Conservation (phyloP, 2,888 invertebrate genomes). For the Hedya salicella region DNA sequence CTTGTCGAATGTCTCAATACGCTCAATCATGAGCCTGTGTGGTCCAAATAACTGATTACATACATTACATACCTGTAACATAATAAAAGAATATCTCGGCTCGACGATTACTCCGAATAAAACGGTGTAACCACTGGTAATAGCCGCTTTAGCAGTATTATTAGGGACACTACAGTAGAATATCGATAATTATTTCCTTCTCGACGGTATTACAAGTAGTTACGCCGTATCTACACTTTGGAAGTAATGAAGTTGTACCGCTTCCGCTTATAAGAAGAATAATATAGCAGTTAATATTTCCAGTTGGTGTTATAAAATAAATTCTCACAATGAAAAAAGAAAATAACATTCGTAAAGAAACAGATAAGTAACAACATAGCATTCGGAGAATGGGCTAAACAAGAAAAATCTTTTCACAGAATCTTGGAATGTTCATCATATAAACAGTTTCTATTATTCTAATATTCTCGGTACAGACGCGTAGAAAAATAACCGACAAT, state of each 20-base stretch:
- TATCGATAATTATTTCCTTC: slow-evolving; percentile 69
- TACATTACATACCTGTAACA: slow-evolving; percentile 47
- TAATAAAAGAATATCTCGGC: slow-evolving; percentile 55
- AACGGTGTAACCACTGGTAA: slow-evolving; percentile 75
- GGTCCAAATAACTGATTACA: slow-evolving; percentile 75
- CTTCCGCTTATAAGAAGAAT: slow-evolving; percentile 8
- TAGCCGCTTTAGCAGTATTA: slow-evolving; percentile 76
- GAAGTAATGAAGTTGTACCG: slow-evolving; percentile 34
- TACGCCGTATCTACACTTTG: slow-evolving; percentile 44
- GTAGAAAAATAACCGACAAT: slow-evolving; percentile 60
- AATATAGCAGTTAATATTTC: slow-evolving; percentile 7
- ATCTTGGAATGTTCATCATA: slow-evolving; percentile 38
- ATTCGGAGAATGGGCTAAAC: slow-evolving; percentile 30
- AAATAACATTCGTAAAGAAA: slow-evolving; percentile 34
- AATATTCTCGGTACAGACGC: slow-evolving; percentile 45
- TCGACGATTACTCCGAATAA: slow-evolving; percentile 73
- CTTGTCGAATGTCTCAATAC: slow-evolving; percentile 65
- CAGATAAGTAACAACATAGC: slow-evolving; percentile 31
- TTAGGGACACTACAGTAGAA: slow-evolving; percentile 69
- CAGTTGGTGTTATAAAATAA: slow-evolving; percentile 26
- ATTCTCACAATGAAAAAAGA: slow-evolving; percentile 21
- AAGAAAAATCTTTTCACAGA: slow-evolving; percentile 42
- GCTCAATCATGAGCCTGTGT: slow-evolving; percentile 78
- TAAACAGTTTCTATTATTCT: slow-evolving; percentile 41
- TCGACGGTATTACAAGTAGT: slow-evolving; percentile 55